Evolutionary conservation across 2,113 vertebrate species (phyloP).

Genomic region (Onychostruthus taczanowskii): DNA sequence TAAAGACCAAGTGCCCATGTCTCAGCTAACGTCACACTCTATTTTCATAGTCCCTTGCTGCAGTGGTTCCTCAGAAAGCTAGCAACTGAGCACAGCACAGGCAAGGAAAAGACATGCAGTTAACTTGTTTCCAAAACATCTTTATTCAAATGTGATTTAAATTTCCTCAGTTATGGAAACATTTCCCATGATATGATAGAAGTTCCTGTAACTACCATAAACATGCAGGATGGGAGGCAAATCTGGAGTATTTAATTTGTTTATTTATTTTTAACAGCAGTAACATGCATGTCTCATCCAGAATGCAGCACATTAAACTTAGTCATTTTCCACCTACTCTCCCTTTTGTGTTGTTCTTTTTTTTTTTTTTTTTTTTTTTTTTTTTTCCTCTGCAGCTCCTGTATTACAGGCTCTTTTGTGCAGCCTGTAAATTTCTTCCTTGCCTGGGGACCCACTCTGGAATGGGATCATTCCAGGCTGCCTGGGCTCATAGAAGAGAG

Average conservation of each 20-base stretch:
- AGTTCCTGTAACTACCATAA: constrained; percentile 23
- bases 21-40: background rate
- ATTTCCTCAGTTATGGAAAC: constrained; percentile 22
- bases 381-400: background rate
- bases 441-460: background rate
- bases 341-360: background rate
- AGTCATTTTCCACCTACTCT: constrained; percentile 15
- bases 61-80: background rate
- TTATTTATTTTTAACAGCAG: constrained; percentile 11
- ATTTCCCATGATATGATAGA: background rate
- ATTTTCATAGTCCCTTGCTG: background rate
- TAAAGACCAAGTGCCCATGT: background rate
- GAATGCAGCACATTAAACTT: background rate
- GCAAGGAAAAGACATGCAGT: background rate
- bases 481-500: background rate
- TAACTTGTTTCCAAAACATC: constrained; percentile 49
- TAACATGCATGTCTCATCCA: background rate
- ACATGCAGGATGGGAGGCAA: background rate
- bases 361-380: too few species aligned
- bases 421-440: background rate
- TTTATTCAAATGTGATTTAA: constrained; percentile 34
- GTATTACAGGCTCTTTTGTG: background rate
- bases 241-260: constrained; percentile 12
- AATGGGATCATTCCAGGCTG: background rate
- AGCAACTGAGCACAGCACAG: background rate